Percentiles rank a stretch among this genome's conserved stretches.
Conservation (phyloP, 2,797 vertebrate genomes). For the Zalophus californianus region DNA sequence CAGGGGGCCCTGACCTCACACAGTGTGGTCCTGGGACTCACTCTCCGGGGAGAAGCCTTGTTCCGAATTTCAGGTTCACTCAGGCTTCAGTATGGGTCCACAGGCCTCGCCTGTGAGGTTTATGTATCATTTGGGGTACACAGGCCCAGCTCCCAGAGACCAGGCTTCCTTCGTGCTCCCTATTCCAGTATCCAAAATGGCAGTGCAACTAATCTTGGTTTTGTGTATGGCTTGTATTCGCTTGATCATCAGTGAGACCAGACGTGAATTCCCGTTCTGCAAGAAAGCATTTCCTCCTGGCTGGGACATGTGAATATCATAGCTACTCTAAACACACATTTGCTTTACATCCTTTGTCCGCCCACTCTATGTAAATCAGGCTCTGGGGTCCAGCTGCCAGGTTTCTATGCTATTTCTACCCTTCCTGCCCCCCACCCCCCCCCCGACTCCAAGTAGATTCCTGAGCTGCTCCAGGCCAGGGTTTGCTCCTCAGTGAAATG, state of each 20-base stretch:
- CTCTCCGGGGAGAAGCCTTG: background rate
- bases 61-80: background rate
- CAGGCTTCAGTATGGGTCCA: background rate
- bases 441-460: background rate
- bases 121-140: background rate
- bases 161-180: background rate
- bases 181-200: background rate
- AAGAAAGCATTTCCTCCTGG: background rate
- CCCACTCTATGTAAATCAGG: background rate
- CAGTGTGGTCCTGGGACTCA: background rate
- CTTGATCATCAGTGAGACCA: background rate
- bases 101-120: background rate
- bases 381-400: background rate
- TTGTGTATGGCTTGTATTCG: background rate
- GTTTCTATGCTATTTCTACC: background rate
- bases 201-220: background rate
- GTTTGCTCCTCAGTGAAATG: background rate
- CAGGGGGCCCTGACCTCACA: background rate
- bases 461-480: background rate
- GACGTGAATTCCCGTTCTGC: background rate
- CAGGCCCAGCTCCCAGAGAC: background rate
- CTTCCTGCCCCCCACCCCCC: fast-evolving
- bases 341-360: too few species aligned
- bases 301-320: fast-evolving
- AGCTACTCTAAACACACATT: too few species aligned